Percentiles rank a stretch among this genome's conserved stretches.
These are phyloP conservation scores for Eupeodes luniger DNA, from an alignment of 2,888 invertebrate species.

Conservation along the genomic window DNA sequence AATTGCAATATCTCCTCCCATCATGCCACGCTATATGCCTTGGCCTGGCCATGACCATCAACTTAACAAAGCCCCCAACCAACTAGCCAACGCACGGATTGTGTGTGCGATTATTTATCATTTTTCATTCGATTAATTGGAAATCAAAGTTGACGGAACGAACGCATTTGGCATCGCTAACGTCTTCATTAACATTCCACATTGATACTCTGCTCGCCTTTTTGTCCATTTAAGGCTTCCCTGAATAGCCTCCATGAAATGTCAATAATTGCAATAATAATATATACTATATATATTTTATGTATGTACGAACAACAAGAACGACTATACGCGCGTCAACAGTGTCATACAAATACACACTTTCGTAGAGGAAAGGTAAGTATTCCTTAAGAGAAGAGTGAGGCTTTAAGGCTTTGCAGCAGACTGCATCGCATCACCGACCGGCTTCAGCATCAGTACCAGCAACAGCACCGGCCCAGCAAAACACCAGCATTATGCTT, in stretches of 20 bases:
- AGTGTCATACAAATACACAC: conserved; percentile 48
- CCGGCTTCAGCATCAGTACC: not conserved
- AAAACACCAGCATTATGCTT: not conserved
- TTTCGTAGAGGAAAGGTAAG: not conserved
- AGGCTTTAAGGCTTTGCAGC: conserved; percentile 23
- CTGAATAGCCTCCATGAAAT: conserved; percentile 60
- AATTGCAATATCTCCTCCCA: not conserved
- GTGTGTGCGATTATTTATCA: conserved; percentile 63
- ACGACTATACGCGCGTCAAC: conserved; percentile 26
- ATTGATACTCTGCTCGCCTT: conserved; percentile 74
- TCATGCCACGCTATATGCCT: not conserved
- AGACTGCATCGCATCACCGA: not conserved
- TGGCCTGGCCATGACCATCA: no score
- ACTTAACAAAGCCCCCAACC: no score
- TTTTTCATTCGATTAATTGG: conserved; percentile 75
- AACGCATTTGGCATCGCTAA: conserved; percentile 73
- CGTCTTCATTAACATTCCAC: conserved; percentile 76
- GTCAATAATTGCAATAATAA: conserved; percentile 69
- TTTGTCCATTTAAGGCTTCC: conserved; percentile 64
- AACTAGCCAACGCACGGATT: not conserved
- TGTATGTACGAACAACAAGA: no score
- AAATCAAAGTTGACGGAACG: conserved; percentile 74
- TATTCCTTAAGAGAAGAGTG: conserved; percentile 1
- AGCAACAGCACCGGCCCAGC: not conserved
- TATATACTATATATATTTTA: not conserved